phyloP scores from a whole-genome alignment of 1,140 invertebrate species.

The Hylaeus anthracinus region DNA sequence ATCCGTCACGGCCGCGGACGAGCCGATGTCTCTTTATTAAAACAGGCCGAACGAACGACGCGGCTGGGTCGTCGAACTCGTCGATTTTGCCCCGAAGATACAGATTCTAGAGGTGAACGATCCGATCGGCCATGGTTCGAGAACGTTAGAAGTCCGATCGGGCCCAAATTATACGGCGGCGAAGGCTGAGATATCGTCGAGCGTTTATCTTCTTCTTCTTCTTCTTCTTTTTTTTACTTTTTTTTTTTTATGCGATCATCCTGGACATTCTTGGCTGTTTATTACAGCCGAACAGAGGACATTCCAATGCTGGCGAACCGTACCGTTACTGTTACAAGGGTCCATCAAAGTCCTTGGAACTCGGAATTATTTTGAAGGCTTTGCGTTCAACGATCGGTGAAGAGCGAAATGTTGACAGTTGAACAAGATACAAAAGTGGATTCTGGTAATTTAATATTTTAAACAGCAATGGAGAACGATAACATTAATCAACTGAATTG shows the following conservation, averaged over 20 bases:
- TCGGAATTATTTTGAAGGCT: background rate
- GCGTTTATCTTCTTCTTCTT: background rate
- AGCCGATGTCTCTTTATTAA: conserved; percentile 39
- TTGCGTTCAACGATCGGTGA: too few relatives aligned
- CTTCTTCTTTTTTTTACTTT: background rate
- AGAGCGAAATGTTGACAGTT: too few relatives aligned
- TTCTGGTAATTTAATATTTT: too few relatives aligned
- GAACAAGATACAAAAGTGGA: too few relatives aligned
- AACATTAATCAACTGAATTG: too few relatives aligned
- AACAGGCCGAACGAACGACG: conserved; percentile 6
- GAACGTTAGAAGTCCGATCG: background rate
- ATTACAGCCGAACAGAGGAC: background rate
- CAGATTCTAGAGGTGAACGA: conserved; percentile 49
- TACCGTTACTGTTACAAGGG: conserved; percentile 4
- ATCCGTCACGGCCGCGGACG: conserved; percentile 38
- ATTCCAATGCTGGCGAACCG: too few relatives aligned
- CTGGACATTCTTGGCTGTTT: background rate
- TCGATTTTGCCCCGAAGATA: conserved; percentile 37
- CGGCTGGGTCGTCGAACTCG: conserved; percentile 47
- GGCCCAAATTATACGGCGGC: conserved; percentile 12
- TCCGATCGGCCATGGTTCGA: conserved; percentile 1
- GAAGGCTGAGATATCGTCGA: background rate
- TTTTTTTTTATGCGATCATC: background rate
- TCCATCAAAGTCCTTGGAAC: background rate
- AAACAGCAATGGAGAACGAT: too few relatives aligned